phyloP scores from a whole-genome alignment of 35 echinoderm and acorn worm genomes.

The Heliocidaris tuberculata region DNA sequence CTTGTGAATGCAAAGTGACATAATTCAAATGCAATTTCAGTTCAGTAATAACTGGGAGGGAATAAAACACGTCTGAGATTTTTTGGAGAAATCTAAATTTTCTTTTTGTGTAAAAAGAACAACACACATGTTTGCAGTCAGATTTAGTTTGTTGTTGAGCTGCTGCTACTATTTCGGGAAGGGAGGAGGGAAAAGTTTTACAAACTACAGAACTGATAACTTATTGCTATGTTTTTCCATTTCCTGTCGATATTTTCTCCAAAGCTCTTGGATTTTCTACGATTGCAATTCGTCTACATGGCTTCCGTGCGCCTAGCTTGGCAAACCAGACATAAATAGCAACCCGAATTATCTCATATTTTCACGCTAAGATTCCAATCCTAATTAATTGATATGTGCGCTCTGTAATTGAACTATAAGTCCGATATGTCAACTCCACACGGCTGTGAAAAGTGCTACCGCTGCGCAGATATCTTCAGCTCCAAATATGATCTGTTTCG shows the following conservation, averaged over 20 bases:
- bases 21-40: too few species aligned
- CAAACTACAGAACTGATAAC: neutral
- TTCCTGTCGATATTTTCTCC: neutral
- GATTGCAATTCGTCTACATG: neutral
- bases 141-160: neutral
- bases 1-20: too few species aligned
- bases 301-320: neutral
- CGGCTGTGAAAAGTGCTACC: neutral
- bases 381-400: conserved; percentile 18
- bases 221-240: neutral
- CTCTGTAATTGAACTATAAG: neutral
- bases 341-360: neutral
- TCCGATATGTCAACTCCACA: neutral
- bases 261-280: neutral
- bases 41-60: too few species aligned
- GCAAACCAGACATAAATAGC: neutral
- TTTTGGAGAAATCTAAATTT: too few species aligned
- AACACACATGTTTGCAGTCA: neutral
- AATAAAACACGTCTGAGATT: too few species aligned
- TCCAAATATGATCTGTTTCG: neutral
- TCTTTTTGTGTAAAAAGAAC: too few species aligned
- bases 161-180: neutral
- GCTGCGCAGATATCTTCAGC: neutral
- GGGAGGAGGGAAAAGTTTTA: neutral
- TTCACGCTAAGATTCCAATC: neutral